Base-by-base conservation (phyloP, 1,140 invertebrate species). In the Homarus americanus region DNA sequence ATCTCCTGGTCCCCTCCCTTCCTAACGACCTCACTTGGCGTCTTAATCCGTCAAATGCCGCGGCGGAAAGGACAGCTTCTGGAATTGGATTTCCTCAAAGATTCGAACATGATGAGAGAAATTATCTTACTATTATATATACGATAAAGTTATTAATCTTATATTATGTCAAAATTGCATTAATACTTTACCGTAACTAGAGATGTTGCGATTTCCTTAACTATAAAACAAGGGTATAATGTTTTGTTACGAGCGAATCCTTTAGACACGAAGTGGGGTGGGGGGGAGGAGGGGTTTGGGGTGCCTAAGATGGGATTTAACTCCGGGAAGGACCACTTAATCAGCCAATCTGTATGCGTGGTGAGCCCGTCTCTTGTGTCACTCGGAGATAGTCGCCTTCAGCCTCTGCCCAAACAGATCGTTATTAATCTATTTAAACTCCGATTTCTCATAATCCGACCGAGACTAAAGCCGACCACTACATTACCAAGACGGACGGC, bases 391-490 rank as follows among this genome's bases (percentile, higher is more conserved):
- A 53, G 38, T 34, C 63, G 58, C 38, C 40, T 28, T 73, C 66
- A 85, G 83, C 63, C 66, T 44, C 69, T 20, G 28, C 20, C 82
- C 40, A 72, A 72, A 85, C 83, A 44, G 38, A 75, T 72, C 83
- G 66, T 44, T 85, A 85, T 85, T 85, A 85, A 85, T 85, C 83
- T 73, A 85, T 75, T 85, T 85, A 75, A 73, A 75, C 28, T 75
- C 38, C 83, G 83, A 85, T 85, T 85, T 75, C 83, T 85, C 83
- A 69, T 85, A 75, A 85, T 85, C 83, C 69, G 40, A 9, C 69
- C n/a, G n/a, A n/a, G 40, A 28, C 4, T 24, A 49, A 49, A 85
- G 69, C 83, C 72, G n/a, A 24, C 40, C 83, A 85, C 69, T 44
- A 75, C 69, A 72, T 85, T 85, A 85, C 66, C 69, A 85, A 85